phyloP scores from a whole-genome alignment of 2,888 invertebrate genomes.

The Molanna angustata region DNA sequence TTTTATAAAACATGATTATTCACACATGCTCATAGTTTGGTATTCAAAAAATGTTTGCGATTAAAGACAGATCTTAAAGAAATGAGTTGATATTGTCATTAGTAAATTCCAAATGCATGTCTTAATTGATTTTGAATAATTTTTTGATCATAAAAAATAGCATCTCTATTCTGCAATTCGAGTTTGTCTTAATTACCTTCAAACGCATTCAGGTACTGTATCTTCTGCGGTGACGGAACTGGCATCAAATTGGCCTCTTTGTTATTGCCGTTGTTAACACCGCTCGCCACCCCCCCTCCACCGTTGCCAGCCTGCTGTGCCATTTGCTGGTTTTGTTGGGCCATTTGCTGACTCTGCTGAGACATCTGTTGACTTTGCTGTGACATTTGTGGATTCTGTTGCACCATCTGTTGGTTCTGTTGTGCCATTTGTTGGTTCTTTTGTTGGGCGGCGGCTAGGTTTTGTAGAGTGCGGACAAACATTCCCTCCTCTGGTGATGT shows the following conservation, averaged over 20 bases:
- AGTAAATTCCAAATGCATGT: too few species aligned
- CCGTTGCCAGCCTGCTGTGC: conserved; percentile 8
- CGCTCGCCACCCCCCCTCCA: conserved; percentile 35
- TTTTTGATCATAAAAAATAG: too few species aligned
- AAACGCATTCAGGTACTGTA: conserved; percentile 92
- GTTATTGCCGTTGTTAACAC: not conserved
- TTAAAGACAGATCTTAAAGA: too few species aligned
- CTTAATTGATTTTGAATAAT: too few species aligned
- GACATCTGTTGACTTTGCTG: conserved; percentile 1
- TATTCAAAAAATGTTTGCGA: too few species aligned
- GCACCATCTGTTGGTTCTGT: conserved; percentile 10
- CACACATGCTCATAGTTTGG: too few species aligned
- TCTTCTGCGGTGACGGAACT: conserved; percentile 94
- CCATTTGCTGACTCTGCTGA: conserved; percentile 48
- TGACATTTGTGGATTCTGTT: too few species aligned
- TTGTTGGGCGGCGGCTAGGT: conserved; percentile 54
- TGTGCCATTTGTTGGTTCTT: conserved; percentile 45
- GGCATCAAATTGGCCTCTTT: conserved; percentile 93
- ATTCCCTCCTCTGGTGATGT: conserved; percentile 54
- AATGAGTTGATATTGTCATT: too few species aligned
- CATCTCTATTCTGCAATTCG: too few species aligned
- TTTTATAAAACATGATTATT: too few species aligned
- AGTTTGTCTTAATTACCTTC: conserved; percentile 67
- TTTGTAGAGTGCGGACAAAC: conserved; percentile 56
- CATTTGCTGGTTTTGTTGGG: conserved; percentile 15